These are phyloP conservation scores for Branchinecta lindahli DNA, from an alignment of 1,140 invertebrate species.

Conservation along the genomic window DNA sequence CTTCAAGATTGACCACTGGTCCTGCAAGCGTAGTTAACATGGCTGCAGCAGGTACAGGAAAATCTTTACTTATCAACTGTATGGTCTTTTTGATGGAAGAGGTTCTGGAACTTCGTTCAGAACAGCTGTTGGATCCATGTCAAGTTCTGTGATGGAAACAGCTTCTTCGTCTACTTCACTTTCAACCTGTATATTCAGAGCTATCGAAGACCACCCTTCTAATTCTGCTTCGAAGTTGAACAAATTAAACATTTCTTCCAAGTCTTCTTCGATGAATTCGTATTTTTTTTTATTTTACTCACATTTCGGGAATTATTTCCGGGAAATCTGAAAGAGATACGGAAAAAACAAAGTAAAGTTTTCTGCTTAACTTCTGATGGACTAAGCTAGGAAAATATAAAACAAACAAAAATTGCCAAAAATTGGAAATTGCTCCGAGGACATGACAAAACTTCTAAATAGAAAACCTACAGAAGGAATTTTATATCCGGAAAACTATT, in stretches of 20 bases:
- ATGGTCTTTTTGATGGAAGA: conserved; percentile 8
- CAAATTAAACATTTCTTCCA: conserved; percentile 6
- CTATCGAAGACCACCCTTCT: conserved; percentile 8
- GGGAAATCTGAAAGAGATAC: no score
- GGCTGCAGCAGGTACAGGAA: neutral
- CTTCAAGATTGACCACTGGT: conserved; percentile 8
- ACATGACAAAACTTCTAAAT: no score
- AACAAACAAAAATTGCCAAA: no score
- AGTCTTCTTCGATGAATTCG: conserved; percentile 8
- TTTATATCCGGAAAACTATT: no score
- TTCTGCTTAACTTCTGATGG: no score
- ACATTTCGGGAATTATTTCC: no score
- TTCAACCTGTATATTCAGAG: conserved; percentile 8
- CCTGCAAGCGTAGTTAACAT: conserved; percentile 8
- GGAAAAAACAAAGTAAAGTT: no score
- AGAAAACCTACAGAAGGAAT: no score
- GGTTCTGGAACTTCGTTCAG: conserved; percentile 7
- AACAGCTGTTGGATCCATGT: conserved; percentile 8
- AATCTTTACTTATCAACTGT: neutral
- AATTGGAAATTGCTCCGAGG: no score
- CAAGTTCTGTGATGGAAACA: conserved; percentile 8
- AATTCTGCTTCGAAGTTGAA: conserved; percentile 8
- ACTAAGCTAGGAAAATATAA: no score
- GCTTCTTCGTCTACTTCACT: conserved; percentile 8
- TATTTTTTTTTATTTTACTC: conserved; percentile 9